Evolutionary conservation across 2,888 invertebrate genomes (phyloP).

Genomic region (Tryphoninae sp.): DNA sequence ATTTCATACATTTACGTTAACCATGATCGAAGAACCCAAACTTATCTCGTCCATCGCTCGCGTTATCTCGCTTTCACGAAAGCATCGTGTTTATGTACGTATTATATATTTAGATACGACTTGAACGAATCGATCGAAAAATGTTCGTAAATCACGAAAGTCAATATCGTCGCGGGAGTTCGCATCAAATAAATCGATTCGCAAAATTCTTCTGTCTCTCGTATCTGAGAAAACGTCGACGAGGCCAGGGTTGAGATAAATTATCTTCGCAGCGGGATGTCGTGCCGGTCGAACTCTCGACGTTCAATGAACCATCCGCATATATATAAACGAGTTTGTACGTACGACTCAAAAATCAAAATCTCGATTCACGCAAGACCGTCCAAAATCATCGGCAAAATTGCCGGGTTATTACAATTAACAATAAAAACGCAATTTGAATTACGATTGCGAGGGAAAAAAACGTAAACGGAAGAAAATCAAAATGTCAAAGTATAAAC

Average conservation of each 20-base stretch:
- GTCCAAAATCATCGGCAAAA: background rate
- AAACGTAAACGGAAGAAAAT: conserved; percentile 27
- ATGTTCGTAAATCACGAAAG: conserved; percentile 37
- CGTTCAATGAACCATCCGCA: conserved; percentile 3
- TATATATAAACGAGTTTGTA: background rate
- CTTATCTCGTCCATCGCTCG: conserved; percentile 34
- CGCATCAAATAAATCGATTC: conserved; percentile 38
- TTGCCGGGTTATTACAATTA: background rate
- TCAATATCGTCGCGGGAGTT: background rate
- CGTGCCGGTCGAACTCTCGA: background rate
- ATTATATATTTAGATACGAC: background rate
- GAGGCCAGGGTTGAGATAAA: conserved; percentile 17
- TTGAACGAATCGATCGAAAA: background rate
- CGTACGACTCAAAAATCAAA: background rate
- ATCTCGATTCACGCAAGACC: conserved; percentile 44
- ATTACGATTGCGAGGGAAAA: background rate
- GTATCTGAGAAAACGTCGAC: conserved; percentile 8
- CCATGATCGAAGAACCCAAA: conserved; percentile 23
- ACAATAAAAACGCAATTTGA: conserved; percentile 5
- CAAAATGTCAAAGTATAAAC: conserved; percentile 46
- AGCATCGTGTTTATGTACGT: conserved; percentile 6
- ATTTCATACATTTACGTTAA: conserved; percentile 26
- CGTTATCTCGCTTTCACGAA: conserved; percentile 40
- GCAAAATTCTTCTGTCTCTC: background rate
- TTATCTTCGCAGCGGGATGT: background rate